Evolutionary conservation across 2,888 invertebrate species (phyloP).

Genomic region (Papilio demoleus): DNA sequence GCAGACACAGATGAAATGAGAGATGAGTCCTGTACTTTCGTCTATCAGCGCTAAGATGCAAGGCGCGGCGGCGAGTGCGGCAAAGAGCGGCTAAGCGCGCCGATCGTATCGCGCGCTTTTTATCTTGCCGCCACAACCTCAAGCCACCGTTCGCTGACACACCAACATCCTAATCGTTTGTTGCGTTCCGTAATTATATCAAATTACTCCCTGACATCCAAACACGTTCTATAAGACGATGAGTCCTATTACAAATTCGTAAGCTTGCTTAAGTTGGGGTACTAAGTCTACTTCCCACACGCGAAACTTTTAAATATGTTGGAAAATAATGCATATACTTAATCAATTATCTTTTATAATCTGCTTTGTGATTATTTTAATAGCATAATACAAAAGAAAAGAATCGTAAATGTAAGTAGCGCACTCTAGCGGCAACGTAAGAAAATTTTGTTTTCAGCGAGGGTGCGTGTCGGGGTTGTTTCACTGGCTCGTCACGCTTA

Average conservation of each 20-base stretch:
- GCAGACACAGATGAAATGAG: conserved; percentile 70
- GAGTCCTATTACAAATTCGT: not conserved
- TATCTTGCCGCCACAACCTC: conserved; percentile 67
- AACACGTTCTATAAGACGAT: conserved; percentile 8
- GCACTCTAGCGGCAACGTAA: conserved; percentile 66
- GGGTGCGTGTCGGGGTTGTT: conserved; percentile 50
- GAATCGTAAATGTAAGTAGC: conserved; percentile 53
- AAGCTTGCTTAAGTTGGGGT: not conserved
- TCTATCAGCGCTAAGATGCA: conserved; percentile 75
- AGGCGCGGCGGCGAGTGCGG: conserved; percentile 67
- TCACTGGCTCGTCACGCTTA: conserved; percentile 45
- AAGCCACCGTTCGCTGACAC: conserved; percentile 38
- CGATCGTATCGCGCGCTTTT: conserved; percentile 70
- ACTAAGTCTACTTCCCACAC: not conserved
- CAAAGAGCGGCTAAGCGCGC: conserved; percentile 71
- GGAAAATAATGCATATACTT: too few relatives aligned
- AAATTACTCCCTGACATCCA: conserved; percentile 29
- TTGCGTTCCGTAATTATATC: conserved; percentile 41
- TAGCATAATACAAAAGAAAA: too few relatives aligned
- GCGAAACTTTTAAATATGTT: too few relatives aligned
- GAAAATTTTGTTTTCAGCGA: conserved; percentile 55
- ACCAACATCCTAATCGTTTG: conserved; percentile 36
- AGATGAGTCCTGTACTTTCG: conserved; percentile 59
- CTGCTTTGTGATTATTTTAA: too few relatives aligned
- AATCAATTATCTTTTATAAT: too few relatives aligned